Evolutionary conservation across 1,140 invertebrate genomes (phyloP).

Genomic region (Pentalonia nigronervosa): DNA sequence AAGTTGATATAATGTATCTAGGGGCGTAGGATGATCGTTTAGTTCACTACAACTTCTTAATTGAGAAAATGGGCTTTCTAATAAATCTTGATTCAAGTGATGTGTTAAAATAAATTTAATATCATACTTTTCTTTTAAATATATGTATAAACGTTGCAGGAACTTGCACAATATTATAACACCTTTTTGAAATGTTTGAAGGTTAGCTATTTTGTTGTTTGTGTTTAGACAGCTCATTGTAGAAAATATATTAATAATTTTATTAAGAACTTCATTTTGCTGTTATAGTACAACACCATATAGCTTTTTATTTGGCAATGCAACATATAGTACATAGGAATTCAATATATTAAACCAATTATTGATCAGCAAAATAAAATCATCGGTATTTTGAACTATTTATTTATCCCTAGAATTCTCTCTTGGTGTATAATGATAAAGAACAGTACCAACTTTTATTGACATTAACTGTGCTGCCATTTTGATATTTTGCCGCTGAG

Average conservation of each 20-base stretch:
- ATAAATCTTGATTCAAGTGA: background rate
- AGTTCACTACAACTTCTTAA: background rate
- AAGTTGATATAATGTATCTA: background rate
- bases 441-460: background rate
- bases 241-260: background rate
- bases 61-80: background rate
- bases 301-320: background rate
- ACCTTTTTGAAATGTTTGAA: constrained; percentile 1
- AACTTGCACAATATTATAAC: background rate
- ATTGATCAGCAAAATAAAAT: background rate
- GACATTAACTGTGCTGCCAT: background rate
- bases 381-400: background rate
- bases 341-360: constrained; percentile 17
- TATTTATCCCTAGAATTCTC: background rate
- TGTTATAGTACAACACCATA: background rate
- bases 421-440: background rate
- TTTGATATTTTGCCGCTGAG: background rate
- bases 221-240: background rate
- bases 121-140: background rate
- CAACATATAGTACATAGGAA: background rate
- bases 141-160: background rate
- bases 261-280: background rate
- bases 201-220: background rate
- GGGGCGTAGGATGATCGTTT: background rate
- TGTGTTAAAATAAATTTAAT: background rate